Base-by-base conservation (phyloP, 2,797 vertebrate species). In the Xenentodon cancila region DNA sequence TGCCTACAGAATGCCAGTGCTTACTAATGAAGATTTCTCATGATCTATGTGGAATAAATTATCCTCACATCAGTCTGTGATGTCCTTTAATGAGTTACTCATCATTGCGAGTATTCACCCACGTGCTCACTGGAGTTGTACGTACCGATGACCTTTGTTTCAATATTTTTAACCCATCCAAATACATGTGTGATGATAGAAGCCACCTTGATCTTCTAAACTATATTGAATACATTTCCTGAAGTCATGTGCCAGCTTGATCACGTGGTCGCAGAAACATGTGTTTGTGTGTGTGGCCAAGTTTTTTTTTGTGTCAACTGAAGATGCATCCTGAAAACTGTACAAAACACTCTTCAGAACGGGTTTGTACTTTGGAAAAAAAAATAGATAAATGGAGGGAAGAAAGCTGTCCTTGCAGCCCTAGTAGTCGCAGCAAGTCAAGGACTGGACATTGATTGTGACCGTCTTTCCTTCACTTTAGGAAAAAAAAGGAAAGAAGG, bases 401-500 rank as follows among this genome's bases (percentile, higher is more conserved):
- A 27, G 27, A 32, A 11, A 37, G 9, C 34, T 37, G 34, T 37
- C 34, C 34, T 37, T 37, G 34, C 9, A 37, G 34, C 9, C 34
- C 34, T 37, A 13, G 34, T 1, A 12, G 12, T 37, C 3, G 9
- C 13, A 40, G 13, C 12, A 40, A 40, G 37, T 15, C 4, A 40
- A 40, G 40, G 13, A 47, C 40, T 12, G 7, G 15, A 20, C 18
- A 40, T 19, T 19, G 30, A 40, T 11, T 20, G 18, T 49, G 37
- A 73, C 46, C 37, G 43, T 21, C 46, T 55, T 46, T 12, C 18
- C 21, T 40, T 7, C 45, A 64, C 47, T 21, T n/a, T n/a, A n/a
- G 37, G 30, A 32, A 21, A 64, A 18, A 55, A 32, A 43, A 68
- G 34, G 59, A 63, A 15, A 32, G 55, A 40, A 15, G 21, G n/a